Evolutionary conservation across 2,888 invertebrate species (phyloP), one percentile per base, ranked within the genome.

Genomic region (Ectemnius lituratus): DNA sequence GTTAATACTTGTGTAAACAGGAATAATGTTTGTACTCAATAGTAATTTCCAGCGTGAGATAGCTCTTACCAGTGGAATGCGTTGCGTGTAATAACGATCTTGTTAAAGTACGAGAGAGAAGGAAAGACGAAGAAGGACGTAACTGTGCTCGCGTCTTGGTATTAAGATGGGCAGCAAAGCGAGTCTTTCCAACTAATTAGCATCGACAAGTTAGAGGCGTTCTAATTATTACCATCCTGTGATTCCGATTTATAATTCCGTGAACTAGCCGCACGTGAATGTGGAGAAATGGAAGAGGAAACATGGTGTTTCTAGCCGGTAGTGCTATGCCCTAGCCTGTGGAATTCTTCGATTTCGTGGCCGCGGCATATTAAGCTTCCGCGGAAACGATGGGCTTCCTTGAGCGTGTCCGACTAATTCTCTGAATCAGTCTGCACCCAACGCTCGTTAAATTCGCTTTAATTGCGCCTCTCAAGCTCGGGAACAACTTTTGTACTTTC

Each of bases 311-410:
- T 49, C 20, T 23, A 14, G 46, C 16, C 49, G 28, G 56, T 13
- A 47, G 49, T 37, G 37, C 16, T 28, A 28, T 20, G 64, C 23
- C 47, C 70, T 68, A 60, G 65, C 63, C 73, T 66, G 68, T 66
- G 71, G 74, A 73, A 82, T 81, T 75, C 77, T 82, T 78, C 74
- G 82, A 80, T 82, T 82, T 72, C 82, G 82, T 82, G 82, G 82
- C 16, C 64, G 60, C 69, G 60, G 62, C 80, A 66, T 70, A 82
- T 82, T 82, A 82, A 70, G 46, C 70, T 70, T 56, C 64, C 78
- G 68, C 82, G 82, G 81, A 81, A 81, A 81, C 80, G 81, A 82
- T 82, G 75, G 75, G 81, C 81, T 81, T 75, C 82, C 82, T 80
- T 73, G 77, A 81, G 81, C 81, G 70, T 81, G 82, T 81, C 81